Conservation (phyloP, 2,113 vertebrate species). For the Recurvirostra avosetta region DNA sequence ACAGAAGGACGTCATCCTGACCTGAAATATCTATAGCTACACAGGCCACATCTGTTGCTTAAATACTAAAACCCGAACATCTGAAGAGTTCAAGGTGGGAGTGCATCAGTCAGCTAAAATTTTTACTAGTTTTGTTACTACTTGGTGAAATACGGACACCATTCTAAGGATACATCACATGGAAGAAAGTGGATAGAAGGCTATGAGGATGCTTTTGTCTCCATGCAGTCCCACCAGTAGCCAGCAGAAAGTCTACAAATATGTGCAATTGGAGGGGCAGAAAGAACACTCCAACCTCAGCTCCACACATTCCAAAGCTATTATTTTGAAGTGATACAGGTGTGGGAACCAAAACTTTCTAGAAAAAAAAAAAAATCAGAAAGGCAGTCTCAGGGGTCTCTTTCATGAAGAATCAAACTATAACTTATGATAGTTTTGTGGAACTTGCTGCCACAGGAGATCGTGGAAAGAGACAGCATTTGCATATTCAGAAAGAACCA, state of each 20-base stretch:
- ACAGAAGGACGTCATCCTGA: not conserved
- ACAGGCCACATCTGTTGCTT: not conserved
- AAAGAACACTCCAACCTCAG: not conserved
- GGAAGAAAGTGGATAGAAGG: not conserved
- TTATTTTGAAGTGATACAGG: not conserved
- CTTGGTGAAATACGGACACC: not conserved
- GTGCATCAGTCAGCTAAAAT: not conserved
- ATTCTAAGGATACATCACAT: not conserved
- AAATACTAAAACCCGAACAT: not conserved
- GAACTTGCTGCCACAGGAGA: not conserved
- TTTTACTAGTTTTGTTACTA: not conserved
- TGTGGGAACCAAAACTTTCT: not conserved
- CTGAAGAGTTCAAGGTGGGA: not conserved
- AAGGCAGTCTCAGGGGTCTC: not conserved
- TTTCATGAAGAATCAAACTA: not conserved
- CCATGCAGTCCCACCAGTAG: not conserved
- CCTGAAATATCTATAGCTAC: not conserved
- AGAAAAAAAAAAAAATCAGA: not conserved
- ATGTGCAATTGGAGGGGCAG: not conserved
- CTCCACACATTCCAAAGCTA: not conserved
- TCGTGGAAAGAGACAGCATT: not conserved
- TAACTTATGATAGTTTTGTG: not conserved
- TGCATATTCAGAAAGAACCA: not conserved
- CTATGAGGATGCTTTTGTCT: not conserved
- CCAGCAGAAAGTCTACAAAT: not conserved